These are phyloP conservation scores for Turritopsis rubra DNA, from an alignment of 30 jellyfish, hydroid and myxozoan genomes.

Conservation along the genomic window DNA sequence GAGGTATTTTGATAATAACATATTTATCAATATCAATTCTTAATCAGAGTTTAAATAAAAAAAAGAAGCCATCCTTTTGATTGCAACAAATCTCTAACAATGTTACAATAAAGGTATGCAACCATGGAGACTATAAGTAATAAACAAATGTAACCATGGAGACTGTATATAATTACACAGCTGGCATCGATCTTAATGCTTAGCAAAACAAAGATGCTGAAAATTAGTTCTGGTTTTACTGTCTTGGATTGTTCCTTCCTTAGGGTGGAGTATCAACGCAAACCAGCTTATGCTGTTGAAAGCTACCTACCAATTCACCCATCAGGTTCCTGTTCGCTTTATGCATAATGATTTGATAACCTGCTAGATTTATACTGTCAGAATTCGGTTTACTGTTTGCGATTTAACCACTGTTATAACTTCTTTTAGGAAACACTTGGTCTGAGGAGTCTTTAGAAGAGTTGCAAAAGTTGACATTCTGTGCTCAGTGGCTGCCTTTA, in stretches of 20 bases:
- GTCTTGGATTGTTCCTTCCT: neutral
- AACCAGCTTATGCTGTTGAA: conserved; percentile 79
- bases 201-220: neutral
- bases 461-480: conserved; percentile 58
- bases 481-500: conserved; percentile 77
- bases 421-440: conserved; percentile 64
- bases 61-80: no score
- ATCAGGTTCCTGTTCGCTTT: conserved; percentile 41
- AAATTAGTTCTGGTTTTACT: neutral
- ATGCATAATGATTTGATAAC: neutral
- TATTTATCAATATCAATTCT: no score
- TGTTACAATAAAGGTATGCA: neutral
- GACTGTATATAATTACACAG: no score
- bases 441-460: conserved; percentile 46
- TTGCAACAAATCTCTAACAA: neutral
- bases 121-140: neutral
- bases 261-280: conserved; percentile 49
- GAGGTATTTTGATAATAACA: no score
- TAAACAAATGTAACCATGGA: no score
- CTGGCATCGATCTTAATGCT: no score
- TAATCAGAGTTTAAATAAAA: no score
- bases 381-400: no score
- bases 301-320: conserved; percentile 58
- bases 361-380: neutral
- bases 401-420: neutral